phyloP scores from a whole-genome alignment of 2,797 vertebrate species.

The Mormyrus proboscirostris region DNA sequence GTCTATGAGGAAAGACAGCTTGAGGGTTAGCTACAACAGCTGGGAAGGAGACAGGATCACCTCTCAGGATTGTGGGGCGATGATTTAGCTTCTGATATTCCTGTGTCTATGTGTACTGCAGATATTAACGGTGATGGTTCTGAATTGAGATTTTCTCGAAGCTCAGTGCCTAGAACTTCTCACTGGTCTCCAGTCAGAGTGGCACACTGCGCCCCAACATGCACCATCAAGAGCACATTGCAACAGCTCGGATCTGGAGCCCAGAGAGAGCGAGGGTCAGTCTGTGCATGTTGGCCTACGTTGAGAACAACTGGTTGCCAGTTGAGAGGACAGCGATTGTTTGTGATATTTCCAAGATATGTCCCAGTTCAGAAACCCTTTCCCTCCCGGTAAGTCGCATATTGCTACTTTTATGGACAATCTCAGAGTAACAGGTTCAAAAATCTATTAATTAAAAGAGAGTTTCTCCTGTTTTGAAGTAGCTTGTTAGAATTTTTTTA shows the following conservation, averaged over 20 bases:
- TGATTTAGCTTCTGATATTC: slow-evolving; percentile 11
- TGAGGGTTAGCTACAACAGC: slow-evolving; percentile 18
- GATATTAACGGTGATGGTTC: slow-evolving; percentile 13
- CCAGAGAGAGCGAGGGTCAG: slow-evolving; percentile 18
- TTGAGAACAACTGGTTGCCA: slow-evolving; percentile 24
- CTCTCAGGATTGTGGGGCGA: slow-evolving; percentile 28
- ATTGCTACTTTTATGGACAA: neutral
- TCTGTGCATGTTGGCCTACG: slow-evolving; percentile 15
- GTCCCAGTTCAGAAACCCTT: neutral
- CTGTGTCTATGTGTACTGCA: neutral
- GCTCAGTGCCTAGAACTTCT: neutral
- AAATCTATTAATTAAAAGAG: neutral
- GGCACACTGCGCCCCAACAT: neutral
- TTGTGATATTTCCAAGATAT: slow-evolving; percentile 11
- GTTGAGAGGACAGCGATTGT: slow-evolving; percentile 18
- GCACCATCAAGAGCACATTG: slow-evolving; percentile 22
- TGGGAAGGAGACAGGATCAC: neutral
- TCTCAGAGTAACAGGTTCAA: neutral
- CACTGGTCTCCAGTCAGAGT: slow-evolving; percentile 21
- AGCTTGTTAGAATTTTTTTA: too few species aligned
- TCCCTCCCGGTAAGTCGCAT: slow-evolving; percentile 43
- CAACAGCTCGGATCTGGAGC: slow-evolving; percentile 29
- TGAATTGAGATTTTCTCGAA: slow-evolving; percentile 30
- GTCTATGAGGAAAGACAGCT: neutral
- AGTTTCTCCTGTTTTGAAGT: neutral